Evolutionary conservation across 2,797 vertebrate species (phyloP), one percentile per base, ranked within the genome.

Genomic region (Sciaenops ocellatus): DNA sequence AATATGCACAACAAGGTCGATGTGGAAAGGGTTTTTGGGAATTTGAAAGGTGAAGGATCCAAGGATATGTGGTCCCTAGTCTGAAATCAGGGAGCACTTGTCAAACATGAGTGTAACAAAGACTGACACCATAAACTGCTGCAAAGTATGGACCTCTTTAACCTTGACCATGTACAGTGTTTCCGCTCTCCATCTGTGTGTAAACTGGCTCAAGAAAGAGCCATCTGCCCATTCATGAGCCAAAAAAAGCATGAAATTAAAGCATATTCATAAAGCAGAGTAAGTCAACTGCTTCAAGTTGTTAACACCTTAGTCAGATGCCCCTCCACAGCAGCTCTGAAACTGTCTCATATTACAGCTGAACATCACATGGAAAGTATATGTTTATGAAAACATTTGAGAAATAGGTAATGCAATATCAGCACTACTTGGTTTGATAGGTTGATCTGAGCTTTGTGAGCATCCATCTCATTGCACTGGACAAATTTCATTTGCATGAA

Each of bases 191-290:
- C n/a, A 51, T 82, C 50, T 80, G 68, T 69, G 62, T 70, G 30
- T 54, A 47, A 52, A 34, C 22, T 51, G 55, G 51, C 76, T 68
- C 28, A 78, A 68, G 47, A 71, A 54, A 60, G 52, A 50, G 26
- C 50, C 63, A 56, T 78, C 69, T 63, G 54, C 65, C 50, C 28
- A 68, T 71, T 84, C 69, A 74, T 66, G 62, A 80, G 51, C 24
- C 41, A 28, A 26, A 42, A 52, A 64, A 69, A 63, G 24, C 64
- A 65, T 68, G 34, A 70, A 9, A 73, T 51, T 10, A 7, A 30
- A 6, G 30, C 30, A 48, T 63, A 77, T 71, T 61, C 26, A 67
- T 34, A 70, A 56, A 65, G 10, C 28, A 66, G 28, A 10, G 13
- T 22, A 12, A 56, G 11, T 34, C 9, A 24, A 22, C 7, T 30